Base-by-base conservation (phyloP, 1,140 invertebrate species). In the Atopsyche davidsoni region DNA sequence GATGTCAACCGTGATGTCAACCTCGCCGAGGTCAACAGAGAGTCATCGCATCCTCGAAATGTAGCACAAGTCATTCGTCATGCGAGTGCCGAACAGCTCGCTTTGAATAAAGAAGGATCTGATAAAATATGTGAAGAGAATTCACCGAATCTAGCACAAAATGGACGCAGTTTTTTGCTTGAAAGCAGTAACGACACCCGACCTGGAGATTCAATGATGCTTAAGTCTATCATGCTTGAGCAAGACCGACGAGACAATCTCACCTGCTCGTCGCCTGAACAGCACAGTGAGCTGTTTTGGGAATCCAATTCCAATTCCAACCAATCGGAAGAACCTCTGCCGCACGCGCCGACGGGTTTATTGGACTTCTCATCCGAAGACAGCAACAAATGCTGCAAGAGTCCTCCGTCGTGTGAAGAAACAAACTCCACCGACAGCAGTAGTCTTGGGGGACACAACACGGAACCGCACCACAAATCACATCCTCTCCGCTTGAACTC, bases 311-410 rank as follows among this genome's bases (percentile, higher is more conserved):
- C 68, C 0, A 60, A 65, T 1, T 68, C 65, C 0, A 67, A 68
- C 39, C 61, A 67, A n/a, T 66, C 63, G 0, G 67, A 70, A 14
- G 55, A 64, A 31, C 57, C 64, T 1, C 54, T 69, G 10, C 65
- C 64, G 0, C 49, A 51, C 24, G 28, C 31, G 10, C 47, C 55
- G 13, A 34, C 51, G 4, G 48, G 48, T 34, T 35, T 58, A 3
- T 41, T 72, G 9, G 70, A 72, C 50, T 74, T 70, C 35, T 72
- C 69, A 39, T 70, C 66, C 39, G 72, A 74, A 53, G 72, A 74
- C 46, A 72, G 68, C 48, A 70, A 74, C 43, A 72, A 72, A 36
- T 72, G 70, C 45, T 72, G 69, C 52, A 74, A 72, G 49, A 73
- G 71, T 48, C 71, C 69, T 3, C 21, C 48, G 1, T 63, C 64